Evolutionary conservation across 1,140 invertebrate species (phyloP), one percentile per base, ranked within the genome.

Genomic region (Eulimnadia texana): DNA sequence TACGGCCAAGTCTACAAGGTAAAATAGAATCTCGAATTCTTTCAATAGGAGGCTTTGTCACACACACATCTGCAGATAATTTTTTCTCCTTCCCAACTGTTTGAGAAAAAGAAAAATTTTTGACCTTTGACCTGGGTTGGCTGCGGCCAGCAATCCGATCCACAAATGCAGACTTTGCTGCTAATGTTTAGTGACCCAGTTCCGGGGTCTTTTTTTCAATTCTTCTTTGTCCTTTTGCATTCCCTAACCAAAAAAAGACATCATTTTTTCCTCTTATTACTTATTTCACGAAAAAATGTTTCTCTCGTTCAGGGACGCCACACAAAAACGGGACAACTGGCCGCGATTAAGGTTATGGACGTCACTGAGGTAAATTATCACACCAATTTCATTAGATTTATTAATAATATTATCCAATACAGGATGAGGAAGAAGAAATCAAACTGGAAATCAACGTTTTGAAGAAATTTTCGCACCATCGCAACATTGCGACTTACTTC

Each of bases 1-100:
- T 99, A 99, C 78, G 97, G 97, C 66, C 95, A 99, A 82, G 97
- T 99, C 60, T 99, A 98, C 72, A 99, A 98, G 84, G 92, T 94
- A 81, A 80, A 78, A 76, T 27, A 49, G 42, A 52, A 3, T 11
- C 19, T 59, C 24, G 3, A 47, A 16, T 33, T 47, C 50, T 58
- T 28, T 33, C 63, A 28, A n/a, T n/a, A n/a, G n/a, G n/a, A n/a
- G n/a, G n/a, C n/a, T n/a, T n/a, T n/a, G n/a, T n/a, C n/a, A n/a
- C n/a, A n/a, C n/a, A n/a, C n/a, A n/a, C n/a, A n/a, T n/a, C n/a
- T n/a, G n/a, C n/a, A n/a, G n/a, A n/a, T n/a, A n/a, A 50, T 50
- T 50, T 1, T 50, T 50, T 2, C 2, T 50, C 20, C n/a, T n/a
- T n/a, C n/a, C n/a, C n/a, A n/a, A 1, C 20, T 1, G n/a, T 50